Evolutionary conservation across 2,888 invertebrate genomes (phyloP), one percentile per base, ranked within the genome.

Genomic region (Catotricha subobsoleta): DNA sequence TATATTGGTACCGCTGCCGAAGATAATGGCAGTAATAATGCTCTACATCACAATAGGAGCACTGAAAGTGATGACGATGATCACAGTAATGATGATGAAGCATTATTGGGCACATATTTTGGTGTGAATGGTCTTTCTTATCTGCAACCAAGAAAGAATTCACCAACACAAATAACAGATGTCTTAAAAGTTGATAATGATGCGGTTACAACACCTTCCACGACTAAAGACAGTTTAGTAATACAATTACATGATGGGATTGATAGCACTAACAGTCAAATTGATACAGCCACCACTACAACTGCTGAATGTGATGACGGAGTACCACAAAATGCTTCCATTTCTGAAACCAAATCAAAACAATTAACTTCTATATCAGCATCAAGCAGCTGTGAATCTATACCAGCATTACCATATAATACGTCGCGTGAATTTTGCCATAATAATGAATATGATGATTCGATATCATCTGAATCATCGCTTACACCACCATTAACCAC

Each of bases 261-360:
- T 8, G 35, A 35, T 23, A 16, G 25, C 10, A 23, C 20, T 10
- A 36, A 23, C 16, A 35, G 35, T 13, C 36, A 36, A 25, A 21
- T 23, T n/a, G 36, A 36, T 15, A 36, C 36, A 7, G 23, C 23
- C n/a, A 20, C 16, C 15, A 36, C 36, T 23, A 36, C 36, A 16
- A 36, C 36, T 2, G 36, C 36, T 8, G 36, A 36, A 36, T 36
- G 36, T 16, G 21, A 23, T 36, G 36, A 36, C 16, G 34, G 34
- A 5, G 20, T 20, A 34, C 34, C 19, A 2, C n/a, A n/a, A n/a
- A n/a, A n/a, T n/a, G n/a, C n/a, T n/a, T n/a, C n/a, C n/a, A n/a
- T n/a, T n/a, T 34, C 34, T 6, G 20, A 19, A 8, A 36, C 23
- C 13, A 36, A 36, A 36, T 23, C 36, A 23, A 36, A 36, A 25